phyloP scores from a whole-genome alignment of 1,140 invertebrate genomes.

The Ceratoteleas bidentatus region DNA sequence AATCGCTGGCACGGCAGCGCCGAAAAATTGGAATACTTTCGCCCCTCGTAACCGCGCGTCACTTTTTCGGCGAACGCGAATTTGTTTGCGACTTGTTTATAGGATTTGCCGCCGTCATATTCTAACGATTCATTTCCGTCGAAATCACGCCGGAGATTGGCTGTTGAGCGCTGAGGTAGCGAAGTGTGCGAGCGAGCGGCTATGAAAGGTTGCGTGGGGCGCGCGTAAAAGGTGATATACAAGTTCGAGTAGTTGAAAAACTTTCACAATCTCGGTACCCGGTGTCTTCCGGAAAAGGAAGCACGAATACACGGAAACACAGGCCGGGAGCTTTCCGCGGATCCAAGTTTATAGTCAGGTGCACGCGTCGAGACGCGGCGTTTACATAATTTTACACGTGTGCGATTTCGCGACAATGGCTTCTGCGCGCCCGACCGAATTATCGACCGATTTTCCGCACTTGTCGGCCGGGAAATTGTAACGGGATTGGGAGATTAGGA shows the following conservation, averaged over 20 bases:
- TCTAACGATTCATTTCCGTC: conserved; percentile 64
- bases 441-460: conserved; percentile 24
- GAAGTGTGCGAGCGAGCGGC: conserved; percentile 19
- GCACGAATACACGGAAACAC: conserved; percentile 58
- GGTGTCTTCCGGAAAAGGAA: conserved; percentile 61
- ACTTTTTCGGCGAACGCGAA: conserved; percentile 31
- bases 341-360: conserved; percentile 54
- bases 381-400: conserved; percentile 63
- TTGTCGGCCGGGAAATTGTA: neutral
- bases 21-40: conserved; percentile 40
- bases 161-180: conserved; percentile 37
- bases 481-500: neutral
- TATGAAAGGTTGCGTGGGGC: conserved; percentile 5
- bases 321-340: conserved; percentile 51
- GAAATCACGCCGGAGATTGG: conserved; percentile 66
- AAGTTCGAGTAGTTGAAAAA: conserved; percentile 65
- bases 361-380: conserved; percentile 39
- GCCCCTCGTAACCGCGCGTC: conserved; percentile 14
- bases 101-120: conserved; percentile 42
- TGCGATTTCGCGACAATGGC: conserved; percentile 39
- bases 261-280: conserved; percentile 61
- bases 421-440: conserved; percentile 21
- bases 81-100: conserved; percentile 47
- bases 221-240: conserved; percentile 59
- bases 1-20: neutral